Base-by-base conservation (phyloP, 2,797 vertebrate genomes). In the Coendou prehensilis region DNA sequence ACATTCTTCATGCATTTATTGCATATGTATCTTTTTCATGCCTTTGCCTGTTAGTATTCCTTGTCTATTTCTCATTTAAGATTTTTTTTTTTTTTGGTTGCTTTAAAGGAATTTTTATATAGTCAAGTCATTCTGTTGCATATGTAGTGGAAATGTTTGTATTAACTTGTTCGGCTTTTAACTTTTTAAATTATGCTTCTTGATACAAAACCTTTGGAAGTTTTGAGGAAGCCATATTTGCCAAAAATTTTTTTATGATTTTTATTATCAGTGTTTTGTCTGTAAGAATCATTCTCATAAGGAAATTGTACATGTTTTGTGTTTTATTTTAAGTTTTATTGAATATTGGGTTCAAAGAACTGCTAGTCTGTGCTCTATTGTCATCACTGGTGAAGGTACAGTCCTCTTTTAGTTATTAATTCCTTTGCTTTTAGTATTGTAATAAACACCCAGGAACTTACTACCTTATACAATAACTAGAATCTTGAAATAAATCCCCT, bases 101-200 rank as follows among this genome's bases (percentile, higher is more conserved):
- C 30, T 61, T 94, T 69, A 47, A 96, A 81, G 26, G 15, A 91
- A 93, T 89, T 91, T 94, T 94, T 90, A 78, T 28, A 47, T 17
- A 83, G 9, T 78, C 54, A 59, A 63, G 83, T 78, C 41, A 83
- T 79, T 30, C 28, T 80, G 63, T 81, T 45, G 56, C 4, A 37
- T 64, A 57, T 47, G 28, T 76, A 81, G 64, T 56, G 18, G 88
- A 41, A 90, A 90, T 73, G 75, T 76, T 63, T 88, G 54, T 91
- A 80, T 80, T 80, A 83, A n/a, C 18, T 87, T 92, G 8, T 28
- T 92, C 9, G 26, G 41, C n/a, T 92, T 91, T 76, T 92, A 91
- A 61, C 23, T 45, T 41, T 79, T 81, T 75, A 75, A 92, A 61
- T 63, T 81, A n/a, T 86, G 4, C 80, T 91, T 89, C 50, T 18